Evolutionary conservation across 2,797 vertebrate genomes (phyloP).

Genomic region (Typhlichthys subterraneus): DNA sequence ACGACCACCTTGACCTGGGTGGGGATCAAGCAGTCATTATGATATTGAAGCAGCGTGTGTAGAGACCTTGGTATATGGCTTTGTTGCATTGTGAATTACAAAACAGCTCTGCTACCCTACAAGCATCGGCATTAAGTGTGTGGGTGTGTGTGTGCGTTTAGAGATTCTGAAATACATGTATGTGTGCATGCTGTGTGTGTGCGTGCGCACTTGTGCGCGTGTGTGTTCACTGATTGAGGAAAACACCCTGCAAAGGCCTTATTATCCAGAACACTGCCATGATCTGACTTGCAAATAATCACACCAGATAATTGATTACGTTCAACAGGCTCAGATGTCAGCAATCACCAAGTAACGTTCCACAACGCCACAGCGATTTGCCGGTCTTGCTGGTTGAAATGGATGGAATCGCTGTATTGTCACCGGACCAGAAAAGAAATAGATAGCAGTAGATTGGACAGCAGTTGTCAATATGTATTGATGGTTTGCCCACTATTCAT

Average conservation of each 20-base stretch:
- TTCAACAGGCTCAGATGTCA: conserved; percentile 32
- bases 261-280: conserved; percentile 32
- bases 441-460: neutral
- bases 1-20: no score
- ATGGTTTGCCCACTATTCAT: conserved; percentile 7
- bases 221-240: conserved; percentile 38
- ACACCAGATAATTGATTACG: conserved; percentile 50
- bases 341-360: neutral
- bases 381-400: neutral
- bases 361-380: neutral
- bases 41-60: no score
- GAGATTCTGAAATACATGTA: neutral
- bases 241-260: conserved; percentile 43
- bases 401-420: neutral
- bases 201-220: conserved; percentile 11
- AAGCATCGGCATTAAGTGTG: no score
- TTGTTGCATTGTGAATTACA: no score
- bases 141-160: no score
- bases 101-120: no score
- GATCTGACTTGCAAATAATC: conserved; percentile 45
- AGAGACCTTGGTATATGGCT: no score
- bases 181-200: neutral
- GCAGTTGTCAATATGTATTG: conserved; percentile 4
- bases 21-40: no score
- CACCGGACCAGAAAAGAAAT: neutral